phyloP scores from a whole-genome alignment of 2,797 vertebrate genomes.

The Halcyon leucocephala region DNA sequence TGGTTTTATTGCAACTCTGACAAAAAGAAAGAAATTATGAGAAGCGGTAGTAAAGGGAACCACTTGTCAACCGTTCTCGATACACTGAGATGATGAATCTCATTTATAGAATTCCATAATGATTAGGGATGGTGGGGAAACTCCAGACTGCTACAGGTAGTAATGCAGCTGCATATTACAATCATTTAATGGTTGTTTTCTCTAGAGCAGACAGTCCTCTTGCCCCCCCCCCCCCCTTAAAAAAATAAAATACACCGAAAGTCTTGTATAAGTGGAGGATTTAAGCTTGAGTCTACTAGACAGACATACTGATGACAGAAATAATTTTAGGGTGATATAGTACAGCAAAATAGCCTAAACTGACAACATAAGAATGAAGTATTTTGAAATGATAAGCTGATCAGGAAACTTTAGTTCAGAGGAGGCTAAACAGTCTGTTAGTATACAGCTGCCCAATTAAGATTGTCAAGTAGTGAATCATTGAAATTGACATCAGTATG shows the following conservation, averaged over 20 bases:
- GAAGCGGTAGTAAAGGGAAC: background rate
- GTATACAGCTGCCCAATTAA: conserved; percentile 21
- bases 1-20: background rate
- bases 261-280: background rate
- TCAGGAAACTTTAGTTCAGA: conserved; percentile 18
- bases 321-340: background rate
- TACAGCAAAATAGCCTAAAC: background rate
- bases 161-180: background rate
- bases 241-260: background rate
- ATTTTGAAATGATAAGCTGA: background rate
- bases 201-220: background rate
- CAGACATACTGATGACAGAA: background rate
- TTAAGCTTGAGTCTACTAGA: background rate
- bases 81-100: background rate
- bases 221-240: background rate
- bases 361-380: background rate
- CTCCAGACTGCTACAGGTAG: background rate
- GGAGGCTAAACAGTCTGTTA: background rate
- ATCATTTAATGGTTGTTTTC: background rate
- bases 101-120: background rate
- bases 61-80: background rate
- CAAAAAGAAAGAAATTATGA: background rate
- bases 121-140: background rate
- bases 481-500: background rate
- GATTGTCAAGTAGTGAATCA: background rate